Base-by-base conservation (phyloP, 2,113 vertebrate species). In the Perca flavescens region DNA sequence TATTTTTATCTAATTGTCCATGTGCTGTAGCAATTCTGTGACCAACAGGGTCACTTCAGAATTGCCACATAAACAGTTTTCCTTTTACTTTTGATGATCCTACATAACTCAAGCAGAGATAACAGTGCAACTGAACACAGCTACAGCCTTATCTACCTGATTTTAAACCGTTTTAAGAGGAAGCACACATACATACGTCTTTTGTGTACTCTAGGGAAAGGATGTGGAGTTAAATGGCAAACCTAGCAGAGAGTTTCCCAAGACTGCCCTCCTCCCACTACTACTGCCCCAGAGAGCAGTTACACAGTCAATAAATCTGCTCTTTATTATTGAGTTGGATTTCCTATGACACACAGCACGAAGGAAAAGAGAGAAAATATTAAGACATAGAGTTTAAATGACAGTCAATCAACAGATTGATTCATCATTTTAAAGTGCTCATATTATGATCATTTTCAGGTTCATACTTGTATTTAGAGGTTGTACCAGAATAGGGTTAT, bases 141-240 rank as follows among this genome's bases (percentile, higher is more conserved):
- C 83, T 88, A 91, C 84, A 87, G 82, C 84, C 90, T 88, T 80
- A 79, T 84, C 34, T 78, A 86, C 83, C 80, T 88, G 67, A 58
- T 73, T 43, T 43, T 75, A 17, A 74, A 72, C 69, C 60, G 6
- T 62, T 66, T 84, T 81, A 60, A 88, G 84, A 91, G 91, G 90
- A 94, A 93, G 85, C 17, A 2, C 46, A 78, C 43, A 12, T 47
- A 83, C 63, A 89, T 31, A 43, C 3, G 50, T 61, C 83, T 19
- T 84, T 80, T 89, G 57, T 88, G 76, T 73, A 58, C 52, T 80
- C 36, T 1, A 52, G 70, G 52, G 79, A 85, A 76, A 82, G 89
- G 86, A 93, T 91, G 80, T 89, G 16, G 76, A 89, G 81, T 91
- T 79, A 87, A 90, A 88, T 71, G 74, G 74, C 65, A 72, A 84